phyloP scores from a whole-genome alignment of 2,888 invertebrate genomes.

The Ceramica pisi region DNA sequence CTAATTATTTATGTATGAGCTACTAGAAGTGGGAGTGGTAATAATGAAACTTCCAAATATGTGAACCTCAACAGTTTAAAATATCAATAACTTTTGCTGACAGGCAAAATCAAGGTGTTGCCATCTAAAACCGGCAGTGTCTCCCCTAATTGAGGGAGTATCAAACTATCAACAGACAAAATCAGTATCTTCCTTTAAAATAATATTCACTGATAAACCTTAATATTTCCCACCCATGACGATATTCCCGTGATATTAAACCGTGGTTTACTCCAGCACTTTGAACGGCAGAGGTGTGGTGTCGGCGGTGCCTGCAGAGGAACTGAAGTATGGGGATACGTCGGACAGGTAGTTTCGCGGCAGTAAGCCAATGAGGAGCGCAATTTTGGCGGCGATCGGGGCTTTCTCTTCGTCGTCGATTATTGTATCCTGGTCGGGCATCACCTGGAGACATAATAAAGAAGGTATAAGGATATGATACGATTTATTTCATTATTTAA shows the following conservation, averaged over 20 bases:
- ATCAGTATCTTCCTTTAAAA: slow-evolving; percentile 15
- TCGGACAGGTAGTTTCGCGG: slow-evolving; percentile 87
- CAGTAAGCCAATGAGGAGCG: slow-evolving; percentile 89
- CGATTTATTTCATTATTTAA: too few species aligned
- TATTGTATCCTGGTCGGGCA: slow-evolving; percentile 94
- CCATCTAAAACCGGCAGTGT: slow-evolving; percentile 15
- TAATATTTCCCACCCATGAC: slow-evolving; percentile 44
- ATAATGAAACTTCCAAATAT: slow-evolving; percentile 1
- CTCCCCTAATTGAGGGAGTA: slow-evolving; percentile 2
- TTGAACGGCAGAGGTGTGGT: slow-evolving; percentile 83
- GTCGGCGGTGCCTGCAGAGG: slow-evolving; percentile 78
- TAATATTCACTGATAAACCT: slow-evolving; percentile 37
- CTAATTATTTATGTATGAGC: background rate
- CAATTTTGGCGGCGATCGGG: slow-evolving; percentile 91
- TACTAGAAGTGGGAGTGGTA: slow-evolving; percentile 12
- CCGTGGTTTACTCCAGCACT: slow-evolving; percentile 78
- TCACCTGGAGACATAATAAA: slow-evolving; percentile 88
- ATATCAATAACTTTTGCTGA: background rate
- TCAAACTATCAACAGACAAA: background rate
- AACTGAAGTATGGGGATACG: slow-evolving; percentile 82
- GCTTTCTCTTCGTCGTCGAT: slow-evolving; percentile 87
- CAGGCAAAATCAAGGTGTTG: slow-evolving; percentile 13
- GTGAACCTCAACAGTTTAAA: background rate
- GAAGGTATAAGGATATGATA: background rate
- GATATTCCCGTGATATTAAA: slow-evolving; percentile 16